Conservation (phyloP, 1,140 invertebrate species). For the Sitophilus oryzae region DNA sequence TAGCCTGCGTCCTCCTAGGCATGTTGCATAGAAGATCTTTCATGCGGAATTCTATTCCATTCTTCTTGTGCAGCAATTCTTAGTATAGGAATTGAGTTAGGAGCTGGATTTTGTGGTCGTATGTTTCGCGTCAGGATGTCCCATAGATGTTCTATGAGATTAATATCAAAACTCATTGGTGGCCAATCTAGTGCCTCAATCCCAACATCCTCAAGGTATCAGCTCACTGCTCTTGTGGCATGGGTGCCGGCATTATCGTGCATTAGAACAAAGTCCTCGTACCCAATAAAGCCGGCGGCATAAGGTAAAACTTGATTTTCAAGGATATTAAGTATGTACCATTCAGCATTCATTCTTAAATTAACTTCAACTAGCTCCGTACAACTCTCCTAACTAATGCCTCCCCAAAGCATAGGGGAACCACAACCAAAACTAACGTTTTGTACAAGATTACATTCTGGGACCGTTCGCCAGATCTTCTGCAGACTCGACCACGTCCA, state of each 20-base stretch:
- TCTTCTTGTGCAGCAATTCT: conserved; percentile 5
- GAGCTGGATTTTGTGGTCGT: background rate
- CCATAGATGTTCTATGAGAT: background rate
- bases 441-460: conserved; percentile 29
- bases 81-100: background rate
- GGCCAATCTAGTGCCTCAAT: conserved; percentile 4
- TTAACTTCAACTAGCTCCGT: conserved; percentile 15
- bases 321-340: conserved; percentile 13
- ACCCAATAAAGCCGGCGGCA: too few relatives aligned
- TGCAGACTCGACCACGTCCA: conserved; percentile 28
- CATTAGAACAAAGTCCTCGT: conserved; percentile 8
- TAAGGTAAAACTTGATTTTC: too few relatives aligned
- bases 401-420: conserved; percentile 38
- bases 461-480: conserved; percentile 30
- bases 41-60: background rate
- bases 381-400: conserved; percentile 23
- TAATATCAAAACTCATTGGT: conserved; percentile 1
- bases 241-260: conserved; percentile 6
- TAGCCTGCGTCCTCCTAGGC: too few relatives aligned
- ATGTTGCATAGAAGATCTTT: too few relatives aligned
- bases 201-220: conserved; percentile 6
- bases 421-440: conserved; percentile 34
- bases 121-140: too few relatives aligned
- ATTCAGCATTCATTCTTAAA: conserved; percentile 21
- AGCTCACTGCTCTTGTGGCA: conserved; percentile 3